Percentiles rank a stretch among this genome's conserved stretches.
phyloP scores from a whole-genome alignment of 1,140 invertebrate species.

The Chlorops oryzae region DNA sequence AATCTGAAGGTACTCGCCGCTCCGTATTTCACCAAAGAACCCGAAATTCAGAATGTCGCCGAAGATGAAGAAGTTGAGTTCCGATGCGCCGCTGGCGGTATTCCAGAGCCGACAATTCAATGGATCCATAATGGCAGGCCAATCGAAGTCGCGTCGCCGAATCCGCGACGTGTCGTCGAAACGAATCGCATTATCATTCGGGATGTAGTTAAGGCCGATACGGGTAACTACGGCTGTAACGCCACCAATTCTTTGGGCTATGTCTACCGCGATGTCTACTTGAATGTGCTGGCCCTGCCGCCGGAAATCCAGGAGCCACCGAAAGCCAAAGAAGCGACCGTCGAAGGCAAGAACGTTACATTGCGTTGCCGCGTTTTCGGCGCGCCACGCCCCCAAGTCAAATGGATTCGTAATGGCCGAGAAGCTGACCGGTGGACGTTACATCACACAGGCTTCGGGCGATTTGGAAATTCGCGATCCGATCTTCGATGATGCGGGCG shows the following conservation, averaged over 20 bases:
- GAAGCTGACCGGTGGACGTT: conserved; percentile 74
- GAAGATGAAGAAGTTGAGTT: conserved; percentile 88
- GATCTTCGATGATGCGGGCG: conserved; percentile 75
- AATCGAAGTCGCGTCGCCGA: conserved; percentile 67
- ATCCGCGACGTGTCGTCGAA: conserved; percentile 62
- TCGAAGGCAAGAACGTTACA: conserved; percentile 74
- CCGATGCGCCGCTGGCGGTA: conserved; percentile 78
- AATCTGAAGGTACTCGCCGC: conserved; percentile 73
- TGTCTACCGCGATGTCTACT: conserved; percentile 94
- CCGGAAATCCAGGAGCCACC: conserved; percentile 86
- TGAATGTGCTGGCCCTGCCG: conserved; percentile 90
- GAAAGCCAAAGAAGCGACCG: conserved; percentile 67
- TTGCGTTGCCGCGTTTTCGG: conserved; percentile 92
- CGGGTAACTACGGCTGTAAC: conserved; percentile 97
- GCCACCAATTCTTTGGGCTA: conserved; percentile 97
- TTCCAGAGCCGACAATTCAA: conserved; percentile 82
- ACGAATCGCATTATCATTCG: conserved; percentile 75
- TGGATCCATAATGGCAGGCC: conserved; percentile 97
- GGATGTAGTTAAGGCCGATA: conserved; percentile 80
- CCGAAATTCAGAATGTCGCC: conserved; percentile 78
- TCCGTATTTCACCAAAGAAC: conserved; percentile 90
- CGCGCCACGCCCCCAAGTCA: conserved; percentile 89
- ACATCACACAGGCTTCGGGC: conserved; percentile 64
- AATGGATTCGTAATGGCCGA: conserved; percentile 79
- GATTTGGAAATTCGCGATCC: conserved; percentile 82